Evolutionary conservation across 2,113 vertebrate species (phyloP), one percentile per base, ranked within the genome.

Genomic region (Spermophilus dauricus): DNA sequence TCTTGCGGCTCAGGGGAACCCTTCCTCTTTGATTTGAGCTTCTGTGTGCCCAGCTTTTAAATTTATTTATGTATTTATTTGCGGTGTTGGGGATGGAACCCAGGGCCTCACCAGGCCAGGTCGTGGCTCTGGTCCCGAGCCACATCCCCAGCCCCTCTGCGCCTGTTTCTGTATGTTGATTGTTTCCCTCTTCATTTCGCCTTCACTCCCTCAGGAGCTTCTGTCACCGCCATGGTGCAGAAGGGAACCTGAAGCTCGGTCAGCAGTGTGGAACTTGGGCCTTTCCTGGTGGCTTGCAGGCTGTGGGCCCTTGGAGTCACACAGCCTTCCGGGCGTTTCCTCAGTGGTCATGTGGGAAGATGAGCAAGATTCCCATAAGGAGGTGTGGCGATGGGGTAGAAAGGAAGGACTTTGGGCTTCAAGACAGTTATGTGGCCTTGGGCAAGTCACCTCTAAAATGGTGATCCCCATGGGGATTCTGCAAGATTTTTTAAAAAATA

Each of bases 11-110:
- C 1, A 61, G 30, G 32, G 92, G 45, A 76, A 14, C 69, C 17
- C 58, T 65, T 75, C 58, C 6, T 83, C 56, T 73, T 89, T n/a
- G 94, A 67, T n/a, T 56, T 82, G 86, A 28, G 20, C 53, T 76
- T 45, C 24, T 84, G 0, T 0, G 0, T 4, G 30, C 51, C 18
- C 12, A 22, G 20, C 56, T 58, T 28, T 26, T 10, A 28, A 24
- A 28, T 63, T 63, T 63, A 63, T 63, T 63, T 10, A 10, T 63
- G 10, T 28, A 11, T 28, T 63, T 63, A 8, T 28, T 63, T 63
- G 26, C 1, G 3, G 61, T 63, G 24, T 22, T 63, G 61, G 26
- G 24, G 9, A 63, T 63, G 61, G 61, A 28, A 63, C 24, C 61
- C 61, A 63, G 24, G 61, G 61, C 26, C 61, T 28, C 61, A 9